phyloP scores from a whole-genome alignment of 2,888 invertebrate species.

The Caenorhabditis sp. region DNA sequence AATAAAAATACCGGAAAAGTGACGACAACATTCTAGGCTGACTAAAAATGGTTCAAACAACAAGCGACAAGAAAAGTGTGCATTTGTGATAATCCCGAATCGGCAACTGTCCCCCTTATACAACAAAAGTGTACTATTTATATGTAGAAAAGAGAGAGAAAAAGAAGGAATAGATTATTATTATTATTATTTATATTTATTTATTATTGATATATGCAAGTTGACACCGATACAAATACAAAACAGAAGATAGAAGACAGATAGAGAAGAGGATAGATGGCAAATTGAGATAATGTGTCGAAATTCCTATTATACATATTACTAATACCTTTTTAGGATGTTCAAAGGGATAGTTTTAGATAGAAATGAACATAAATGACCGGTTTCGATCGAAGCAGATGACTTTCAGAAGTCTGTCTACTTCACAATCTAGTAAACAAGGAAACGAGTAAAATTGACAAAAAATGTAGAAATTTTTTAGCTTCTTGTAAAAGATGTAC shows the following conservation, averaged over 20 bases:
- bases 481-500: no score
- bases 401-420: no score
- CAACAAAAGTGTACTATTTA: conserved; percentile 2
- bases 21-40: neutral
- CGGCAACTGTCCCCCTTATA: neutral
- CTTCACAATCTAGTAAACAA: no score
- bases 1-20: conserved; percentile 4
- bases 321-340: conserved; percentile 1
- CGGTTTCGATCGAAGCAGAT: neutral
- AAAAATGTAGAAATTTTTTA: no score
- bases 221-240: conserved; percentile 17
- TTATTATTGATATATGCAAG: conserved; percentile 7
- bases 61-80: conserved; percentile 3
- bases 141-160: conserved; percentile 11
- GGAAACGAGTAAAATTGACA: no score
- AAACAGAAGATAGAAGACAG: conserved; percentile 8
- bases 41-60: conserved; percentile 1
- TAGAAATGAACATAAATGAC: neutral
- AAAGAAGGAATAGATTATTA: conserved; percentile 1
- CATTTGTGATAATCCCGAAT: neutral
- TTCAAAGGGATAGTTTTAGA: no score
- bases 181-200: neutral
- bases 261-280: conserved; percentile 17
- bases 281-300: conserved; percentile 8
- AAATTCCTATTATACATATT: neutral